Evolutionary conservation across 2,797 vertebrate genomes (phyloP).

Genomic region (Myripristis jacobus): DNA sequence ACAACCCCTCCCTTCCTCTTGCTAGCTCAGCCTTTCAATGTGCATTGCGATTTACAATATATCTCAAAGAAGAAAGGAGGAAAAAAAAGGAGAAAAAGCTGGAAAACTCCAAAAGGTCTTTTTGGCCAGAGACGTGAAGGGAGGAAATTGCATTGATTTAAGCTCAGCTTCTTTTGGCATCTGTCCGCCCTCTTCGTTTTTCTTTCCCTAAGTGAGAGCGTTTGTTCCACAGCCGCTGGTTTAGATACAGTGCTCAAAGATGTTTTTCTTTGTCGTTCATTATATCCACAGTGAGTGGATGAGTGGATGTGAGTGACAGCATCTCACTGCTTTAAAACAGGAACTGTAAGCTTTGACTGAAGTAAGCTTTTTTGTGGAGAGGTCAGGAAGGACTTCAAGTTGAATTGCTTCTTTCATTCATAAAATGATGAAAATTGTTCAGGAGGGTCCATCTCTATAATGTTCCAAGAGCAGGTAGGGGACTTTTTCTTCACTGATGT

Average conservation of each 20-base stretch:
- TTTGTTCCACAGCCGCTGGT: slow-evolving; percentile 65
- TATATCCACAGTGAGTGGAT: slow-evolving; percentile 53
- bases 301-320: slow-evolving; percentile 56
- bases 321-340: slow-evolving; percentile 25
- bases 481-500: background rate
- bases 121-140: slow-evolving; percentile 69
- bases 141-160: slow-evolving; percentile 82
- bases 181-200: slow-evolving; percentile 53
- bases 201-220: slow-evolving; percentile 57
- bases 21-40: slow-evolving; percentile 37
- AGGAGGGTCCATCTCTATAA: background rate
- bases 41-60: slow-evolving; percentile 67
- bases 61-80: slow-evolving; percentile 47
- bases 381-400: slow-evolving; percentile 11
- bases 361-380: slow-evolving; percentile 14
- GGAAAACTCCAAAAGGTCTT: slow-evolving; percentile 63
- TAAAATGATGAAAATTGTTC: slow-evolving; percentile 1
- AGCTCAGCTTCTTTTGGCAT: slow-evolving; percentile 73
- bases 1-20: slow-evolving; percentile 36
- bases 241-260: slow-evolving; percentile 60
- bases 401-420: slow-evolving; percentile 15
- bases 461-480: background rate
- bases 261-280: slow-evolving; percentile 64
- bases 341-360: slow-evolving; percentile 16
- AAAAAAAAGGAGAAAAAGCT: slow-evolving; percentile 31